Evolutionary conservation across 1,140 invertebrate species (phyloP), one percentile per base, ranked within the genome.

Genomic region (Ditylenchus dipsaci): DNA sequence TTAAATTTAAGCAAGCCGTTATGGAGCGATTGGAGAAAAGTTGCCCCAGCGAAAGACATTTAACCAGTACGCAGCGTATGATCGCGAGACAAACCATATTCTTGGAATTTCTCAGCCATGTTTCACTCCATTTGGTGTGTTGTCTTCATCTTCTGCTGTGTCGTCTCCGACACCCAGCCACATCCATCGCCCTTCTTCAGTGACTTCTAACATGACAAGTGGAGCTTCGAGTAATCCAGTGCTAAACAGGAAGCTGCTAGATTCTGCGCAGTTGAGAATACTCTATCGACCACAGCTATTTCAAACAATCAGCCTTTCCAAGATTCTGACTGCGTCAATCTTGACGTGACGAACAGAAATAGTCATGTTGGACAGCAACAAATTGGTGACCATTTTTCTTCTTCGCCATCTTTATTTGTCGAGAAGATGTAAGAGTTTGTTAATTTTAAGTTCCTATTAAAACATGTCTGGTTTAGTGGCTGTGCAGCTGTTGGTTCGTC

Each of bases 11-110:
- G 57, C 57, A 26, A 30, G 21, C 30, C 57, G 57, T 23, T 59
- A 26, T 23, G 57, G 57, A 13, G 57, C 57, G 11, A 59, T 59
- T 59, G 57, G 57, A 59, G 57, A 59, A 23, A 59, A 59, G 30
- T 23, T 23, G 57, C 21, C 30, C 30, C 57, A 21, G 17, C 57
- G 57, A 23, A 59, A 59, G 30, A 59, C 57, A 26, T 59, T 59
- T 23, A 59, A 59, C 23, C 57, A 21, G 11, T 59, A 59, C 23
- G 57, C 57, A 11, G 57, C 57, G 23, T 59, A 59, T 23, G 57
- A 59, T 59, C 57, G 57, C 11, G 57, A 59, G 23, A 59, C 57
- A 23, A 59, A 59, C 23, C 30, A 30, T 23, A 59, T 59, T 15
- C 57, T 59, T 59, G 57, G 57, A 13, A 11, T 59, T 11, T 59